Base-by-base conservation (phyloP, 1,140 invertebrate genomes). In the Cyrtorhinus lividipennis region DNA sequence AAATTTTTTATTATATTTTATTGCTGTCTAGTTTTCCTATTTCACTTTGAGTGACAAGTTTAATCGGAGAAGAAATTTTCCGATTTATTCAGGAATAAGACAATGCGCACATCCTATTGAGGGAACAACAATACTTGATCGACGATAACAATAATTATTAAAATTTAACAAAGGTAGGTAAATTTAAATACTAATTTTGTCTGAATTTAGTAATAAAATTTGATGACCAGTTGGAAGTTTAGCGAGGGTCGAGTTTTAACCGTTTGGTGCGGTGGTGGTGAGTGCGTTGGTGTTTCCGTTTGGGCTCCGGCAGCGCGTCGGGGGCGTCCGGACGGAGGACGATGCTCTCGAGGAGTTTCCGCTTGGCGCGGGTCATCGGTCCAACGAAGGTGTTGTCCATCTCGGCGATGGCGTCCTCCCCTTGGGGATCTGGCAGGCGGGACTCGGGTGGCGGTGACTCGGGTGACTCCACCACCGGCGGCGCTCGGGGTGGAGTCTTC, bases 341-440 rank as follows among this genome's bases (percentile, higher is more conserved):
- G 63, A 62, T 24, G 30, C 58, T 57, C 65, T 64, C 58, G 26
- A 66, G 26, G 24, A 66, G 66, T 46, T 65, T 64, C 44, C 64
- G 65, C 48, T 68, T 68, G 10, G 67, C 53, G n/a, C 67, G 56
- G 24, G 67, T 68, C 63, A 68, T 63, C 10, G 67, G 67, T 24
- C 67, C 67, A 12, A 25, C 62, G 46, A 24, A 56, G 26, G 58
- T 59, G 58, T 26, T 26, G 58, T 59, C 27, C 58, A 59, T 59
- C 38, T 59, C 58, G 24, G 24, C n/a, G n/a, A 59, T 26, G 24
- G 58, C 23, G 58, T 59, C 58, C 15, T 59, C 58, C 18, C 12
- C 10, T 5, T 8, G 48, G 1, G 58, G 58, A 8, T 12, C 13
- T n/a, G 58, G 56, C 5, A 58, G 25, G 24, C 15, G 61, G 8